Evolutionary conservation across 2,888 invertebrate species (phyloP), one percentile per base, ranked within the genome.

Genomic region (Anagyrus pseudococci): DNA sequence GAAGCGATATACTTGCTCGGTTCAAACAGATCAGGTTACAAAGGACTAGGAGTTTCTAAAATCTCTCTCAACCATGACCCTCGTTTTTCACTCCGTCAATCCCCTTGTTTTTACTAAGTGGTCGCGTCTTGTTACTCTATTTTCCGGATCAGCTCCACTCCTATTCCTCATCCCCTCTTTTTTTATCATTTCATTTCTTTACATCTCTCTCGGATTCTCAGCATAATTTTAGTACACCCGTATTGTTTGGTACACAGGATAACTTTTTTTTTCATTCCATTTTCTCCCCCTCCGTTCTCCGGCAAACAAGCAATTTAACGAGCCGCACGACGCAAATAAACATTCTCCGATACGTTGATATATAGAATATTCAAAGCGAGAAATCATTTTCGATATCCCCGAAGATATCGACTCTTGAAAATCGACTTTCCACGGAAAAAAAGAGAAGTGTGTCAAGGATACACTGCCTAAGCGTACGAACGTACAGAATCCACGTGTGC

Each of bases 381-480:
- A 43, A 48, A 22, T 48, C 20, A 43, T n/a, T 58, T 29, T 58
- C 43, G 33, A 10, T 37, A 47, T 37, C 37, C 19, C 47, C 23
- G n/a, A 47, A 17, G n/a, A 25, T 22, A 48, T 47, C 26, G 46
- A 47, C 53, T 23, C 44, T 23, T 48, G 43, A 48, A 49, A 48
- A 55, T 60, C 43, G 41, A 49, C 49, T 48, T 22, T 15, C 23
- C 29, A 19, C 17, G 33, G 23, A 2, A 33, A 4, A 25, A 19
- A 50, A 46, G 23, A 58, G 26, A 60, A 54, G 46, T 29, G n/a
- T 55, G 60, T 55, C 60, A 60, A 60, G 60, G 60, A 41, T 60
- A 49, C 25, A 26, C 4, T 43, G 54, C 33, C 43, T 29, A 60
- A 60, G 33, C 33, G 44, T 22, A 19, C 54, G 20, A 49, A 43